Evolutionary conservation across 2,797 vertebrate species (phyloP).

Genomic region (Bucorvus abyssinicus): DNA sequence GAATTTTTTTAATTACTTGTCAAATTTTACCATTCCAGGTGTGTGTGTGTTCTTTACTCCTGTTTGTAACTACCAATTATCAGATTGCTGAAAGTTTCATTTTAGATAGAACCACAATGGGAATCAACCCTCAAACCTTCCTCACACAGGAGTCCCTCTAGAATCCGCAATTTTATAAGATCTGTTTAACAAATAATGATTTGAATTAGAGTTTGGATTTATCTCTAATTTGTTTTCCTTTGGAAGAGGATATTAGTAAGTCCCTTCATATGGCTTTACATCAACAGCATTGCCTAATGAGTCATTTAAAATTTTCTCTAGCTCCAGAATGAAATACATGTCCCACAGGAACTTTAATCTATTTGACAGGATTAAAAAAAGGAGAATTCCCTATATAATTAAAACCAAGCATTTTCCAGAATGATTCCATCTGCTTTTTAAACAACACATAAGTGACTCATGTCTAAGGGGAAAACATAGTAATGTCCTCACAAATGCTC

Average conservation of each 20-base stretch:
- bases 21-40: background rate
- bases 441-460: background rate
- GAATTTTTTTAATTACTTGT: background rate
- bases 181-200: background rate
- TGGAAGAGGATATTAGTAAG: background rate
- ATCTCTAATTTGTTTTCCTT: background rate
- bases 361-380: conserved; percentile 3
- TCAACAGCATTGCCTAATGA: background rate
- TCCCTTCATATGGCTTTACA: background rate
- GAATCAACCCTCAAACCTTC: background rate
- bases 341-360: background rate
- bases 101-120: background rate
- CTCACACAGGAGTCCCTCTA: background rate
- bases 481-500: background rate
- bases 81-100: background rate
- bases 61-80: background rate
- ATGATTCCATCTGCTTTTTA: conserved; percentile 50
- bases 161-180: background rate
- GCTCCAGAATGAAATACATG: background rate
- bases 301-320: background rate
- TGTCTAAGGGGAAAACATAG: conserved; percentile 16
- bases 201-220: background rate
- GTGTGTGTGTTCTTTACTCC: background rate
- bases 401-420: conserved; percentile 27
- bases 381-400: background rate